phyloP scores from a whole-genome alignment of 2,113 vertebrate genomes.

The Tricholaema leucomelas region DNA sequence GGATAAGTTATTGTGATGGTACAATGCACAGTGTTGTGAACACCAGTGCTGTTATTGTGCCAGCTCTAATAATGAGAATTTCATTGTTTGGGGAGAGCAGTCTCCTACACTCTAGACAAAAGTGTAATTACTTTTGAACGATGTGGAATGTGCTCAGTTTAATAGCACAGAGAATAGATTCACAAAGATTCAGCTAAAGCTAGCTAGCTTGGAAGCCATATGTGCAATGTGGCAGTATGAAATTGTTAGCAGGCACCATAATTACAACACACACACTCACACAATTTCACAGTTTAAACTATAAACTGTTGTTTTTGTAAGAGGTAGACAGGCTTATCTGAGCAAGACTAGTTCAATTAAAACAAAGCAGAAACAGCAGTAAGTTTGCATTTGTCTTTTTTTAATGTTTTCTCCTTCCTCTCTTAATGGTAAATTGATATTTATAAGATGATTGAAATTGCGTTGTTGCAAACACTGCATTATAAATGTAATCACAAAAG shows the following conservation, averaged over 20 bases:
- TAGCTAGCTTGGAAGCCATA: constrained; percentile 74
- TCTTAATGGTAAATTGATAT: constrained; percentile 71
- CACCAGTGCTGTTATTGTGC: constrained; percentile 70
- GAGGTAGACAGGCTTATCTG: constrained; percentile 69
- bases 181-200: constrained; percentile 78
- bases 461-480: constrained; percentile 58
- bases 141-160: constrained; percentile 76
- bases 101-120: constrained; percentile 78
- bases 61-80: constrained; percentile 79
- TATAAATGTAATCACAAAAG: constrained; percentile 55
- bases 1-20: constrained; percentile 67
- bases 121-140: constrained; percentile 81
- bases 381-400: constrained; percentile 35
- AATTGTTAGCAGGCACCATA: constrained; percentile 71
- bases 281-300: constrained; percentile 72
- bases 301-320: constrained; percentile 69
- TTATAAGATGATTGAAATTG: constrained; percentile 74
- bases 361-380: constrained; percentile 53
- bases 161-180: constrained; percentile 78
- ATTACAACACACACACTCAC: constrained; percentile 36
- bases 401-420: constrained; percentile 28
- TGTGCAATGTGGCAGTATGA: constrained; percentile 72
- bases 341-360: constrained; percentile 64
- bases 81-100: constrained; percentile 77
- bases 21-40: constrained; percentile 69